phyloP scores from a whole-genome alignment of 2,888 invertebrate genomes.

The Nysson spinosus region DNA sequence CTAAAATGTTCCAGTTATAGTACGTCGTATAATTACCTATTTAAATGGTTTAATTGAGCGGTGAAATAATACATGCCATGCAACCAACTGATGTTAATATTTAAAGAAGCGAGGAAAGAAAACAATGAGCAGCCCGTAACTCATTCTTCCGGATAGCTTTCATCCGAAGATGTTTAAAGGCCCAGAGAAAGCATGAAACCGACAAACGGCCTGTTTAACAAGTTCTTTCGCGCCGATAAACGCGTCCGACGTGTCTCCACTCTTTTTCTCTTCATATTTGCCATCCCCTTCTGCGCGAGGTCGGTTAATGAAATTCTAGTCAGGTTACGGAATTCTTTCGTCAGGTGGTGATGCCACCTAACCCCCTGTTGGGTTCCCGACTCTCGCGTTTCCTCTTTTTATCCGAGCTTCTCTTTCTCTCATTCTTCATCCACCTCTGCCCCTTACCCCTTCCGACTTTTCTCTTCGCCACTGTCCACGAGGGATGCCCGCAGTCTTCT shows the following conservation, averaged over 20 bases:
- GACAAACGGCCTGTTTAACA: constrained; percentile 60
- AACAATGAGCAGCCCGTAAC: background rate
- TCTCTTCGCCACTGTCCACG: constrained; percentile 36
- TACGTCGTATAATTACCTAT: too few species aligned
- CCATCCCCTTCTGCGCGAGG: constrained; percentile 39
- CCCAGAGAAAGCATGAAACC: constrained; percentile 34
- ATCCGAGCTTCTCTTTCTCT: constrained; percentile 11
- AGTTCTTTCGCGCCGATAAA: constrained; percentile 63
- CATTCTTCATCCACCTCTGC: constrained; percentile 27
- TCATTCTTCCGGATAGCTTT: constrained; percentile 35
- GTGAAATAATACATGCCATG: too few species aligned
- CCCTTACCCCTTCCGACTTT: background rate
- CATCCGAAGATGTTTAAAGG: constrained; percentile 17
- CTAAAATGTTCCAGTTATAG: too few species aligned
- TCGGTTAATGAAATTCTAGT: constrained; percentile 72
- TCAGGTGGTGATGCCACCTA: constrained; percentile 69
- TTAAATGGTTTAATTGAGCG: too few species aligned
- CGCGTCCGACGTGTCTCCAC: constrained; percentile 49
- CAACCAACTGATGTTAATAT: background rate
- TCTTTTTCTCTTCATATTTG: constrained; percentile 51
- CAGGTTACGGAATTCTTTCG: constrained; percentile 73
- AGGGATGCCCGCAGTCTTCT: constrained; percentile 54
- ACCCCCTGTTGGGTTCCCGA: constrained; percentile 30
- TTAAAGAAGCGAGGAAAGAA: background rate
- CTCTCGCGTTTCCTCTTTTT: constrained; percentile 18